A percentile compares a stretch with the other conserved stretches of the same genome.
Conservation (phyloP, 2,888 invertebrate species). For the Pyrochroa serraticornis region DNA sequence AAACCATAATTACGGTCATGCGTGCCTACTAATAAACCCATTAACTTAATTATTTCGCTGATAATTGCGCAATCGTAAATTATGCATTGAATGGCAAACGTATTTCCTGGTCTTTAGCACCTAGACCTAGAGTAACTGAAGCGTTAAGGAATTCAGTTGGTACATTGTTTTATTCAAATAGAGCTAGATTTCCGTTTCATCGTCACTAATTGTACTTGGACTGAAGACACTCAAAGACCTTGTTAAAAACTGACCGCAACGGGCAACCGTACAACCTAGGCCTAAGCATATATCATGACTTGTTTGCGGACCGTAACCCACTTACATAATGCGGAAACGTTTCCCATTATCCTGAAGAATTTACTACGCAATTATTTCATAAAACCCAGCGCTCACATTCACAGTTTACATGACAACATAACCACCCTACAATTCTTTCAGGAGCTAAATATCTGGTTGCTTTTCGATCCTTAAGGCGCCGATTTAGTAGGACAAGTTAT, state of each 20-base stretch:
- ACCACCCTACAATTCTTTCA: too few relatives aligned
- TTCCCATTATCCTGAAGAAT: conserved; percentile 8
- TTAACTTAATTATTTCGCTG: not conserved
- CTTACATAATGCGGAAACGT: conserved; percentile 10
- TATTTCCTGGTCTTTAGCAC: not conserved
- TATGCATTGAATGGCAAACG: not conserved
- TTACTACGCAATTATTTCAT: conserved; percentile 7
- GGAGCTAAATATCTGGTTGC: too few relatives aligned
- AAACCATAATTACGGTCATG: too few relatives aligned
- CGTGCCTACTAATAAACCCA: too few relatives aligned
- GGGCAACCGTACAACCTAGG: not conserved
- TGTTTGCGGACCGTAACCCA: conserved; percentile 10
- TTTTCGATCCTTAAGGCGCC: too few relatives aligned
- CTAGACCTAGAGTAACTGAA: conserved; percentile 2
- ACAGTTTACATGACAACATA: too few relatives aligned
- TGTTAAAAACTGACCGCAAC: conserved; percentile 11
- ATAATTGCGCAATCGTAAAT: conserved; percentile 1
- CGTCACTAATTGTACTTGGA: not conserved
- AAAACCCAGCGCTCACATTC: not conserved
- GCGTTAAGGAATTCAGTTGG: conserved; percentile 1
- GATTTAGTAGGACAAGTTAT: too few relatives aligned
- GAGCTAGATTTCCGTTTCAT: not conserved
- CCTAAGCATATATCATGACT: not conserved
- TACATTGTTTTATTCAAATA: not conserved
- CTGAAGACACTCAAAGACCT: not conserved